Conservation (phyloP, 2,113 vertebrate species). For the Scalopus aquaticus region DNA sequence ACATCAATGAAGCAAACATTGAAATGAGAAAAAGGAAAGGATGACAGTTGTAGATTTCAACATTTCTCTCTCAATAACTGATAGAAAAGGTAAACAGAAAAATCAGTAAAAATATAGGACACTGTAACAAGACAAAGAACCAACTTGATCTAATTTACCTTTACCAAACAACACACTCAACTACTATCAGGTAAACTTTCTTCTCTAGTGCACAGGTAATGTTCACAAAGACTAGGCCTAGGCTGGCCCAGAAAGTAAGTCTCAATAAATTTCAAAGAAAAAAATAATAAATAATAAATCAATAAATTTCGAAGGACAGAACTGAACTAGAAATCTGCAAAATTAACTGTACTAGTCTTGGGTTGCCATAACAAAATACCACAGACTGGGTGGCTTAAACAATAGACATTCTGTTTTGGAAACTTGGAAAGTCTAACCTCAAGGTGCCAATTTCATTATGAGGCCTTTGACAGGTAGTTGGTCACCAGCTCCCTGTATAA, state of each 20-base stretch:
- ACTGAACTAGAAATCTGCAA: neutral
- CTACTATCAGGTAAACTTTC: neutral
- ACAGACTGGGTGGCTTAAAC: neutral
- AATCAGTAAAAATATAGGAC: neutral
- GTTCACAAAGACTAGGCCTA: neutral
- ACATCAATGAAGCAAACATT: neutral
- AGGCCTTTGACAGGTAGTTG: neutral
- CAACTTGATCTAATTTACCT: neutral
- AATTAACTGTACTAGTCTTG: neutral
- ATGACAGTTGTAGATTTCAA: neutral
- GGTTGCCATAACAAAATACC: neutral
- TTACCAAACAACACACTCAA: neutral
- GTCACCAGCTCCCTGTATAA: no score
- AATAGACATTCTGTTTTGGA: neutral
- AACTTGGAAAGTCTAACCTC: neutral
- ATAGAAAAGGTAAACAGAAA: neutral
- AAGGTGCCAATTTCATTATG: neutral
- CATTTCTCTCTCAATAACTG: neutral
- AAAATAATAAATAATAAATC: no score
- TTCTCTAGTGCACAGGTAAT: neutral
- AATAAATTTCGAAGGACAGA: no score
- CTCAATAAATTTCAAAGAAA: neutral
- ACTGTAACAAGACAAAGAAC: neutral
- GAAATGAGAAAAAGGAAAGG: slow-evolving; percentile 10
- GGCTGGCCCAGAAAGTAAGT: neutral